Conservation (phyloP, 2,797 vertebrate genomes). For the Amniataba percoides region DNA sequence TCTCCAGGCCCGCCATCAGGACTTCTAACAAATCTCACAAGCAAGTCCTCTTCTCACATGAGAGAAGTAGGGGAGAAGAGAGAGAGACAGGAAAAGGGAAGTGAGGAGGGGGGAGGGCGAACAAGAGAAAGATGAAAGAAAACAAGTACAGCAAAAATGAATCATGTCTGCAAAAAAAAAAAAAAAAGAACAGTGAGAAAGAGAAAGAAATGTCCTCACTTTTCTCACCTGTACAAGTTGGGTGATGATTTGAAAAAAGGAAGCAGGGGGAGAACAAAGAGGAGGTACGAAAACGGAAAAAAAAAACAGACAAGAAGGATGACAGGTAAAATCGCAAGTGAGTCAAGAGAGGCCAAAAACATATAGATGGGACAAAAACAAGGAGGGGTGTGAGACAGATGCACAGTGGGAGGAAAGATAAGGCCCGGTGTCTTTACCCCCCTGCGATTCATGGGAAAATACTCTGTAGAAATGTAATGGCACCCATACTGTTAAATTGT, state of each 20-base stretch:
- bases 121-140: slow-evolving; percentile 55
- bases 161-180: slow-evolving; percentile 23
- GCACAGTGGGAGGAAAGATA: not conserved
- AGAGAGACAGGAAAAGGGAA: not conserved
- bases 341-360: not conserved
- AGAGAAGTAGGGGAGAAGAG: not conserved
- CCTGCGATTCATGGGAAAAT: slow-evolving; percentile 16
- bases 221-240: too few relatives aligned
- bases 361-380: slow-evolving; percentile 20
- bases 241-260: slow-evolving; percentile 38
- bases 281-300: slow-evolving; percentile 11
- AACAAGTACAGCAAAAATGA: slow-evolving; percentile 49
- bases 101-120: not conserved
- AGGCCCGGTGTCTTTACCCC: not conserved
- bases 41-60: slow-evolving; percentile 17
- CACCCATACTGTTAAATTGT: slow-evolving; percentile 16
- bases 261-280: not conserved
- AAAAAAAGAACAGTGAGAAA: slow-evolving; percentile 29
- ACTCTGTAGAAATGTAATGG: slow-evolving; percentile 1
- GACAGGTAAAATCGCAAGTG: not conserved
- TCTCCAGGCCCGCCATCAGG: slow-evolving; percentile 23
- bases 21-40: slow-evolving; percentile 46
- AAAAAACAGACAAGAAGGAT: slow-evolving; percentile 1
- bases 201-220: slow-evolving; percentile 24
- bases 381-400: slow-evolving; percentile 1